These are phyloP conservation scores for Dufourea novaeangliae DNA, from an alignment of 1,140 invertebrate genomes.

Conservation along the genomic window DNA sequence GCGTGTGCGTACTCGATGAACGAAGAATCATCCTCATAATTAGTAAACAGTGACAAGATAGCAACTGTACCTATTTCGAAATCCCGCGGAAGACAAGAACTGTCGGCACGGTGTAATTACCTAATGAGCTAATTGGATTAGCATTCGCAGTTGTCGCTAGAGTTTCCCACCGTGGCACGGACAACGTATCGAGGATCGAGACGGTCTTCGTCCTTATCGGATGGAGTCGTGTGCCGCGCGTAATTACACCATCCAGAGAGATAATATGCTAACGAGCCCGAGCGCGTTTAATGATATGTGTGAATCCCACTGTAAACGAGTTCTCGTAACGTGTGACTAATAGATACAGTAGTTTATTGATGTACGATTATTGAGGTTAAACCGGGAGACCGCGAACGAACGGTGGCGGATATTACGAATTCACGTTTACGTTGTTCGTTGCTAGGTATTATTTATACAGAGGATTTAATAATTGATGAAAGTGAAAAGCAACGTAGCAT, in stretches of 20 bases:
- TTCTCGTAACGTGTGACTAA: slow-evolving; percentile 68
- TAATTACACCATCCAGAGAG: slow-evolving; percentile 66
- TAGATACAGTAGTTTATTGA: slow-evolving; percentile 28
- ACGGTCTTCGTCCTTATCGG: slow-evolving; percentile 63
- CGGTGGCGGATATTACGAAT: neutral
- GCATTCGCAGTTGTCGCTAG: slow-evolving; percentile 51
- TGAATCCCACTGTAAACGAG: slow-evolving; percentile 66
- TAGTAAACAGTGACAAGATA: slow-evolving; percentile 28
- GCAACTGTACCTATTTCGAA: slow-evolving; percentile 49
- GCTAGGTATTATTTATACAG: too few species aligned
- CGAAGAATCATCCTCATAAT: slow-evolving; percentile 50
- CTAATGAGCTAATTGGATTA: slow-evolving; percentile 68
- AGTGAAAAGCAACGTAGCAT: neutral
- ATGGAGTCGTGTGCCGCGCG: slow-evolving; percentile 69
- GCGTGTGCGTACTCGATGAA: neutral
- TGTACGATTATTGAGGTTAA: slow-evolving; percentile 3
- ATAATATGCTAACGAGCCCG: slow-evolving; percentile 76
- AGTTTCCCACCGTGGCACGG: slow-evolving; percentile 49
- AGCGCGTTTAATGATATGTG: slow-evolving; percentile 71
- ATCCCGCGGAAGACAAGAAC: slow-evolving; percentile 47
- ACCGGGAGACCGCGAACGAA: too few species aligned
- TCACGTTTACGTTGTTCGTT: too few species aligned
- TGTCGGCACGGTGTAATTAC: slow-evolving; percentile 55
- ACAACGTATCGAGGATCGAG: slow-evolving; percentile 40
- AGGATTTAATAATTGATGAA: neutral